Conservation (phyloP, 1,140 invertebrate genomes). For the Holcopasites calliopsidis region DNA sequence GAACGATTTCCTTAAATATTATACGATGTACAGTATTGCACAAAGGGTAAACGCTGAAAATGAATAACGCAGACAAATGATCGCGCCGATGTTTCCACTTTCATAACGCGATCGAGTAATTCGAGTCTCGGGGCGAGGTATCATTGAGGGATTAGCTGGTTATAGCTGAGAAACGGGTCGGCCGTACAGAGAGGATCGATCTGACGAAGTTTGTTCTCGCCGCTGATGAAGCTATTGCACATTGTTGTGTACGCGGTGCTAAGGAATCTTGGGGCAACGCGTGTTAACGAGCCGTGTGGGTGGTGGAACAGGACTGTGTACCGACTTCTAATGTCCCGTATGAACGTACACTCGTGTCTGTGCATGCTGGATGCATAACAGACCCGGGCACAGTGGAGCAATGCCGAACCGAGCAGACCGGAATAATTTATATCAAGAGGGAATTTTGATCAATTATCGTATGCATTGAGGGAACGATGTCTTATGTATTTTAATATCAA, state of each 20-base stretch:
- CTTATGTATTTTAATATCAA: too few species aligned
- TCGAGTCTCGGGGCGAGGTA: too few species aligned
- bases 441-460: background rate
- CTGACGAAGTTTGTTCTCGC: constrained; percentile 13
- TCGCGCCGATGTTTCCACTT: too few species aligned
- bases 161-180: constrained; percentile 62
- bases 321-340: constrained; percentile 26
- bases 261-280: constrained; percentile 69
- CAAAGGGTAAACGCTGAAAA: too few species aligned
- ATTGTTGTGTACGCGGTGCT: constrained; percentile 62
- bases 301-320: constrained; percentile 23
- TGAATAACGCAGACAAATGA: background rate
- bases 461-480: too few species aligned
- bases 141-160: constrained; percentile 46
- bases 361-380: background rate
- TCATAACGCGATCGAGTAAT: too few species aligned
- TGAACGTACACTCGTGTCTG: constrained; percentile 6
- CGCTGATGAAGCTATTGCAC: constrained; percentile 68
- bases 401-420: background rate
- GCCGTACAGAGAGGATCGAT: constrained; percentile 23
- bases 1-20: too few species aligned
- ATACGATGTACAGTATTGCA: too few species aligned
- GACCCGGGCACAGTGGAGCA: background rate
- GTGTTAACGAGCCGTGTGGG: constrained; percentile 66
- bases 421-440: background rate